Evolutionary conservation across 2,888 invertebrate species (phyloP).

Genomic region (Iselma pallidipennis): DNA sequence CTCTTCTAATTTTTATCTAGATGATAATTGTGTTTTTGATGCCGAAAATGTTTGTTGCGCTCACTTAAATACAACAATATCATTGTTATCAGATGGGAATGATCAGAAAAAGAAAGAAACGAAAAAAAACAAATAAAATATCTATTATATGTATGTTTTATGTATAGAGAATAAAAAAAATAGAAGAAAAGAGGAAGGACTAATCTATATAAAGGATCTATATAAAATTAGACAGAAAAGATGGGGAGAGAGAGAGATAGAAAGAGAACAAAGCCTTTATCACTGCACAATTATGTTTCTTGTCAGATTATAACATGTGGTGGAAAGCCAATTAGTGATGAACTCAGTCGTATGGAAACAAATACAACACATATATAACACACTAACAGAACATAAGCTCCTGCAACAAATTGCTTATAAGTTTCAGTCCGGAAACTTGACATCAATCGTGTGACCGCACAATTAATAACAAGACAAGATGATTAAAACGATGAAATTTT

Average conservation of each 20-base stretch:
- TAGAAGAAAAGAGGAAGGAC: not conserved
- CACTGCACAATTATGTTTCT: slow-evolving; percentile 55
- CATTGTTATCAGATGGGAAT: slow-evolving; percentile 22
- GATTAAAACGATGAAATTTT: not conserved
- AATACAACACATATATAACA: not conserved
- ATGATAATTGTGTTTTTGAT: not conserved
- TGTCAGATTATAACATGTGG: slow-evolving; percentile 56
- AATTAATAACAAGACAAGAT: not conserved
- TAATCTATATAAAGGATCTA: not conserved
- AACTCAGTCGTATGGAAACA: slow-evolving; percentile 50
- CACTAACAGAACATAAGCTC: slow-evolving; percentile 38
- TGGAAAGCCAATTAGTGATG: slow-evolving; percentile 55
- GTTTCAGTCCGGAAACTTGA: not conserved
- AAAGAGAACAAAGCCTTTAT: slow-evolving; percentile 50
- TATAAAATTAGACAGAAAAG: too few species aligned
- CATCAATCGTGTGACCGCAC: not conserved
- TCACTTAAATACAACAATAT: slow-evolving; percentile 14
- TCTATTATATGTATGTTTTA: too few species aligned
- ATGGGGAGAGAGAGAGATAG: slow-evolving; percentile 22
- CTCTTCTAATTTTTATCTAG: not conserved
- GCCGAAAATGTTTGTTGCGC: not conserved
- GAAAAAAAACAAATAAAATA: too few species aligned
- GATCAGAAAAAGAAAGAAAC: slow-evolving; percentile 22
- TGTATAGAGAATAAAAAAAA: not conserved
- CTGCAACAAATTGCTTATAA: slow-evolving; percentile 40